Percentiles rank a stretch among this genome's conserved stretches.
phyloP scores from a whole-genome alignment of 2,113 vertebrate genomes.

The Crotalus viridis region DNA sequence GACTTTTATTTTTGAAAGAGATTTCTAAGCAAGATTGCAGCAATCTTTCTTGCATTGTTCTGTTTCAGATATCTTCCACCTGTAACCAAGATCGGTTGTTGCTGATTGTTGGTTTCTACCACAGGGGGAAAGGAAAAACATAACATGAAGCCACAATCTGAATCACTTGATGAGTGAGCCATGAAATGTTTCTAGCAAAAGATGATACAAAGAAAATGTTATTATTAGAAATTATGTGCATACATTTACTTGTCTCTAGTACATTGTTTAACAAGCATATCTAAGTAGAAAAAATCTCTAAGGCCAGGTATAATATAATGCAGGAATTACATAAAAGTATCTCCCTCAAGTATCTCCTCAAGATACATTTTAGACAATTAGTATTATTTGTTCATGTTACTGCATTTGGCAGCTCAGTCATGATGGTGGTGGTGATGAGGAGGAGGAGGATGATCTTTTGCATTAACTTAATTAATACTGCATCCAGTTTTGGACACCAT shows the following conservation, averaged over 20 bases:
- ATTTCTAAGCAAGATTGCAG: neutral
- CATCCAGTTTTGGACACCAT: too few species aligned
- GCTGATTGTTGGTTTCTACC: slow-evolving; percentile 36
- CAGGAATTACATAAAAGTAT: slow-evolving; percentile 42
- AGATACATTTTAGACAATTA: neutral
- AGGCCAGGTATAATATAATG: slow-evolving; percentile 32
- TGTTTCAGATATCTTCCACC: slow-evolving; percentile 22
- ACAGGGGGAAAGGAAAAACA: slow-evolving; percentile 26
- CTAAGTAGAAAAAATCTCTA: slow-evolving; percentile 31
- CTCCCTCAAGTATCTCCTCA: slow-evolving; percentile 12
- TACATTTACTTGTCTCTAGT: slow-evolving; percentile 33
- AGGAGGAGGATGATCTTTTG: neutral
- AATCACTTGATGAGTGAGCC: slow-evolving; percentile 38
- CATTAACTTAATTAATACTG: neutral
- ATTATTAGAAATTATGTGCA: slow-evolving; percentile 39
- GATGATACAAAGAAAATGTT: slow-evolving; percentile 38
- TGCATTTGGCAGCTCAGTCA: neutral
- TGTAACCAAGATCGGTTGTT: slow-evolving; percentile 48
- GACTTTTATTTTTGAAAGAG: neutral
- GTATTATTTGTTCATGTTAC: neutral
- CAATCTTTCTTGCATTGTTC: neutral
- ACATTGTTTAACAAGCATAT: slow-evolving; percentile 46
- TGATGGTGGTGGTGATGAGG: neutral
- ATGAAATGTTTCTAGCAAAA: slow-evolving; percentile 37
- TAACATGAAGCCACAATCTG: slow-evolving; percentile 38